Evolutionary conservation across 2,797 vertebrate species (phyloP), one percentile per base, ranked within the genome.

Genomic region (Coregonus suidteri): DNA sequence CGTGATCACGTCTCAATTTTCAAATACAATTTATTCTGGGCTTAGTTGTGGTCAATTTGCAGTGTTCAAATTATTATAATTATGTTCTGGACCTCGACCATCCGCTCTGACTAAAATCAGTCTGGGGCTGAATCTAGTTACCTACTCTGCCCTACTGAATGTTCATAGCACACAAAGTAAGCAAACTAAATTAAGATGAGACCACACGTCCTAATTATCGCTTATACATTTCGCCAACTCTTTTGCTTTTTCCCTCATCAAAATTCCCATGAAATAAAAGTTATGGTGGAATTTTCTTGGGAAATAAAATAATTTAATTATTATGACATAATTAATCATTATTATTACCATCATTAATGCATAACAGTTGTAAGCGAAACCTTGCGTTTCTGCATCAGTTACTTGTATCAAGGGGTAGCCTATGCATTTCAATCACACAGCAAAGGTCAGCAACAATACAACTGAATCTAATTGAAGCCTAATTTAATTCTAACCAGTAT

Each of bases 121-220:
- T 9, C 41, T 47, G 41, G 0, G 41, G 41, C 41, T 47, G 41
- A 47, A 47, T 47, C 9, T 47, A 47, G 9, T 47, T 47, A 2
- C 41, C 9, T 47, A 13, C 41, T 47, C 9, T 47, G 41, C 41
- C 7, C 41, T 47, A 47, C 7, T 47, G 41, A 47, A 25, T 54
- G 68, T 69, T 67, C 65, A 69, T 51, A 72, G 68, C 69, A 78
- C 34, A 18, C 34, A 35, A 35, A 35, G 34, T 68, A 68, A 56
- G 4, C 56, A n/a, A 68, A 35, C 31, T 68, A 15, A 18, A 34
- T 31, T 11, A 35, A 18, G 5, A 35, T 35, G 13, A 68, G 66
- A 6, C 16, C 31, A 35, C 30, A 0, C 66, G 4, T 67, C 65
- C 14, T 35, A 68, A 68, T 68, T 16, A 18, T 35, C 34, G 6